A percentile compares a stretch with the other conserved stretches of the same genome.
phyloP scores from a whole-genome alignment of 2,113 vertebrate species.

The Ceyx melanurus region DNA sequence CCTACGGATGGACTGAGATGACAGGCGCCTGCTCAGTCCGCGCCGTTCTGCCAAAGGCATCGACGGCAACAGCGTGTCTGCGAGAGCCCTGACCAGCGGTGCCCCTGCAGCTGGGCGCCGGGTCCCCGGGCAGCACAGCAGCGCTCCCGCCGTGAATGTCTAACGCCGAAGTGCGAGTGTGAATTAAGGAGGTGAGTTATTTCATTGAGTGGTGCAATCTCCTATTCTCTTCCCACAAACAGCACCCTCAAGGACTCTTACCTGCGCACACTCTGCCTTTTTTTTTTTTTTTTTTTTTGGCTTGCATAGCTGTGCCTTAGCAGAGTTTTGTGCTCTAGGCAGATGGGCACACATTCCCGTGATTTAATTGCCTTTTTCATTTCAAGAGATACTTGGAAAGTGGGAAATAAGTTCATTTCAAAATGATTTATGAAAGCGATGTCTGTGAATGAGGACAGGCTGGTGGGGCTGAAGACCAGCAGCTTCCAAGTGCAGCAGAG shows the following conservation, averaged over 20 bases:
- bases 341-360: neutral
- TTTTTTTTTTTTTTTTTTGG: neutral
- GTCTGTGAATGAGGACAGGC: neutral
- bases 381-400: neutral
- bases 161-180: fast-evolving
- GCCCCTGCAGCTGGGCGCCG: no score
- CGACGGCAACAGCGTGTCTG: neutral
- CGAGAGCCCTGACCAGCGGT: fast-evolving
- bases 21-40: neutral
- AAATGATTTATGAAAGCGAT: neutral
- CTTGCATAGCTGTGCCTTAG: neutral
- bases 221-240: neutral
- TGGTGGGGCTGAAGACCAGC: neutral
- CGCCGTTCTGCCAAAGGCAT: neutral
- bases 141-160: fast-evolving
- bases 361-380: neutral
- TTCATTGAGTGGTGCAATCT: neutral
- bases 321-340: neutral
- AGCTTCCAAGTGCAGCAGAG: no score
- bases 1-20: neutral
- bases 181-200: neutral
- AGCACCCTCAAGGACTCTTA: neutral
- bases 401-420: neutral
- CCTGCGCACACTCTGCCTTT: neutral
- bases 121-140: neutral